A percentile compares a stretch with the other conserved stretches of the same genome.
Conservation (phyloP, 2,888 invertebrate genomes). For the Papilio gigon region DNA sequence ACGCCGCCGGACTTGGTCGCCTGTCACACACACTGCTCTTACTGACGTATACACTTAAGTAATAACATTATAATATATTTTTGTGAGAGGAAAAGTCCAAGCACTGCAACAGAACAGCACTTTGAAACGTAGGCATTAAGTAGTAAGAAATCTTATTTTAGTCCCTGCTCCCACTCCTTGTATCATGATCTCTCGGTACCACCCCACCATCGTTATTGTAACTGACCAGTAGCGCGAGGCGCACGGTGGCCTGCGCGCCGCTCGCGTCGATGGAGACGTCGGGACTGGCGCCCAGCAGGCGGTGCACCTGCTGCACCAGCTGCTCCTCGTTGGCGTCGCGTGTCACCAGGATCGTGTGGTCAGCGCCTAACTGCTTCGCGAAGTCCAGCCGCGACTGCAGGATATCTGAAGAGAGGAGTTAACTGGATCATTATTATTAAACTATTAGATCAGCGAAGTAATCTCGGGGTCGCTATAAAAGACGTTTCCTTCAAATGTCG, state of each 20-base stretch:
- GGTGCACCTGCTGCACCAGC: constrained; percentile 82
- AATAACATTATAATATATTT: too few relatives aligned
- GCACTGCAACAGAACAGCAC: too few relatives aligned
- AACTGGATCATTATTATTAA: not conserved
- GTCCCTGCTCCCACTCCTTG: too few relatives aligned
- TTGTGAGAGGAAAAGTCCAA: too few relatives aligned
- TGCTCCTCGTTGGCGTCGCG: constrained; percentile 82
- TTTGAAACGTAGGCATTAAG: too few relatives aligned
- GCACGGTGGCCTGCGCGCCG: constrained; percentile 90
- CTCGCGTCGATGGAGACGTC: constrained; percentile 94
- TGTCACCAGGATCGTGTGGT: constrained; percentile 84
- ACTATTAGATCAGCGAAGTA: too few relatives aligned
- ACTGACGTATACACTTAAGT: too few relatives aligned
- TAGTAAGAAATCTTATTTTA: too few relatives aligned
- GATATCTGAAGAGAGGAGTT: constrained; percentile 79
- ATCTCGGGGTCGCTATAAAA: too few relatives aligned
- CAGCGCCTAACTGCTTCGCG: constrained; percentile 91
- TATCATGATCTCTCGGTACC: too few relatives aligned
- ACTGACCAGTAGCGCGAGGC: constrained; percentile 88
- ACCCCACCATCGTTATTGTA: too few relatives aligned
- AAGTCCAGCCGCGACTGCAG: constrained; percentile 86
- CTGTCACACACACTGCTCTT: constrained; percentile 71
- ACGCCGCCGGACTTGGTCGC: constrained; percentile 93
- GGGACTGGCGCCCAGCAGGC: constrained; percentile 84
- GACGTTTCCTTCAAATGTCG: too few relatives aligned